Evolutionary conservation across 2,113 vertebrate species (phyloP), one percentile per base, ranked within the genome.

Genomic region (Uria lomvia): DNA sequence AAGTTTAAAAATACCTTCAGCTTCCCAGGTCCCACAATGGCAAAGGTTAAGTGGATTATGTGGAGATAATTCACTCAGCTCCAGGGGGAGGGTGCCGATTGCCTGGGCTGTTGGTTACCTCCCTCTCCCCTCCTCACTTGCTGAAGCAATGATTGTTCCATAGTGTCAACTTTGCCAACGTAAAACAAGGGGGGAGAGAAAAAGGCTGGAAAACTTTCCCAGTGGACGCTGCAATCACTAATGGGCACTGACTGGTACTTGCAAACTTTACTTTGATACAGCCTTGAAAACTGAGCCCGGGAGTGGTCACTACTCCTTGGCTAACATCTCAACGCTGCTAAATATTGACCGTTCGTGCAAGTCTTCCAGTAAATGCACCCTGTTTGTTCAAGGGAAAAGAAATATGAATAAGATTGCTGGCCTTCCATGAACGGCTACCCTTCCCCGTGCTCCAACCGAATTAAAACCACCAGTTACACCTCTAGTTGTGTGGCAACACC

Each of bases 401-500:
- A 95, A 76, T 79, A 76, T 4, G 22, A 71, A 24, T 55, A 67
- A 91, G 53, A 70, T 59, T 88, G 32, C 58, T 67, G 16, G 38
- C 63, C 9, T 96, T 96, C 91, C 63, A 27, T 42, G 93, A 95
- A 84, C 12, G 0, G 21, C 80, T 90, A 79, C 88, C 96, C 94
- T 95, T 55, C 84, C 12, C 74, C 2, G 0, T 72, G 36, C 65
- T 93, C 59, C 52, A 90, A 82, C 93, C 94, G 97, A 98, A 97
- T 98, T 96, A 97, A 98, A 98, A 95, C 94, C 97, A 96, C 97
- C 96, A 94, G 89, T 98, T 97, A 98, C 98, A 98, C 98, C 97
- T 98, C 98, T 36, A 98, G 98, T 97, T 98, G 98, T 98, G 98
- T 98, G 98, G 98, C 97, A 98, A 98, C 98, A 98, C 98, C 98